Conservation (phyloP, 1,140 invertebrate species). For the Platorchestia sp. region DNA sequence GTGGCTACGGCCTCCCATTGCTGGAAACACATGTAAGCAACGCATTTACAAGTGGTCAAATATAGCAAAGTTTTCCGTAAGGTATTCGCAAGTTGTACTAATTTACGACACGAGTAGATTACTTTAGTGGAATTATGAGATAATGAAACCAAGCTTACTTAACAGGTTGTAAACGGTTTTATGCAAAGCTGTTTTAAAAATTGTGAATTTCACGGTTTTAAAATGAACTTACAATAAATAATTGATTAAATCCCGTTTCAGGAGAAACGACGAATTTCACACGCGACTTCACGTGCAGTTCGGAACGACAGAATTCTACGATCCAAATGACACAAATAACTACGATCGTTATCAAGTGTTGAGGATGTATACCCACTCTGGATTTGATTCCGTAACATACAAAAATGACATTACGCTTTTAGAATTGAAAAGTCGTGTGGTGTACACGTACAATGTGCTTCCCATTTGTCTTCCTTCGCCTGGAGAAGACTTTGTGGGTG, state of each 20-base stretch:
- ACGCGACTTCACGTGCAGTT: background rate
- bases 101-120: background rate
- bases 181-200: too few species aligned
- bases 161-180: too few species aligned
- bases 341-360: background rate
- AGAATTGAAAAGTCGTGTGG: background rate
- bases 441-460: background rate
- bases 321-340: background rate
- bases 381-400: background rate
- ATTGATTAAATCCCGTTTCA: background rate
- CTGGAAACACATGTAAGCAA: constrained; percentile 1
- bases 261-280: background rate
- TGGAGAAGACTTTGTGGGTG: background rate
- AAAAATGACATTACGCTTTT: background rate
- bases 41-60: background rate
- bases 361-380: constrained; percentile 4
- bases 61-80: background rate
- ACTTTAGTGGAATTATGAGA: background rate
- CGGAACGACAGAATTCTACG: constrained; percentile 3
- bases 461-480: background rate
- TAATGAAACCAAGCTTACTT: background rate
- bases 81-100: background rate
- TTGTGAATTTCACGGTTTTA: background rate
- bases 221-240: background rate
- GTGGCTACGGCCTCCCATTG: background rate